These are phyloP conservation scores for Tympanoctomys barrerae DNA, from an alignment of 2,797 vertebrate species.

Conservation along the genomic window DNA sequence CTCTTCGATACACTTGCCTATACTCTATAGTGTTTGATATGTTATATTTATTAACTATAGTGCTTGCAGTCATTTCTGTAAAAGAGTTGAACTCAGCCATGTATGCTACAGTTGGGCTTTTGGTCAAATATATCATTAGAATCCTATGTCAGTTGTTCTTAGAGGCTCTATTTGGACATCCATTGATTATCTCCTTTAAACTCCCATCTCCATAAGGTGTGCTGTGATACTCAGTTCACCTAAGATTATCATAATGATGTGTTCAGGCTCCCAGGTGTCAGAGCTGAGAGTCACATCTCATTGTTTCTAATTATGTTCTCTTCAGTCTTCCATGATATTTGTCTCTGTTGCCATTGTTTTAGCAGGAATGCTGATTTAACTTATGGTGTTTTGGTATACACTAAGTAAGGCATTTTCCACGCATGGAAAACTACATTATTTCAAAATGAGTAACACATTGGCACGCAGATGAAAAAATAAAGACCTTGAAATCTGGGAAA, in stretches of 20 bases:
- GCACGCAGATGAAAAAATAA: constrained; percentile 19
- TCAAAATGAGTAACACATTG: constrained; percentile 4
- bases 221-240: not conserved
- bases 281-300: not conserved
- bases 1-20: not conserved
- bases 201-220: not conserved
- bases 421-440: not conserved
- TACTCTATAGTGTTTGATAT: not conserved
- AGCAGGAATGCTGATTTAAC: not conserved
- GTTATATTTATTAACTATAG: not conserved
- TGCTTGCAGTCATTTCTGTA: not conserved
- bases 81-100: not conserved
- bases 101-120: not conserved
- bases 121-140: not conserved
- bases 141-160: not conserved
- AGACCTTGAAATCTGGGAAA: not conserved
- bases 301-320: not conserved
- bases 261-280: not conserved
- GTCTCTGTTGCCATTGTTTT: not conserved
- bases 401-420: not conserved
- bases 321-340: not conserved
- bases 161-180: not conserved
- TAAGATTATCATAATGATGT: not conserved
- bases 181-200: not conserved
- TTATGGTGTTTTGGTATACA: constrained; percentile 32